Base-by-base conservation (phyloP, 2,797 vertebrate species). In the Gymnocypris eckloni region DNA sequence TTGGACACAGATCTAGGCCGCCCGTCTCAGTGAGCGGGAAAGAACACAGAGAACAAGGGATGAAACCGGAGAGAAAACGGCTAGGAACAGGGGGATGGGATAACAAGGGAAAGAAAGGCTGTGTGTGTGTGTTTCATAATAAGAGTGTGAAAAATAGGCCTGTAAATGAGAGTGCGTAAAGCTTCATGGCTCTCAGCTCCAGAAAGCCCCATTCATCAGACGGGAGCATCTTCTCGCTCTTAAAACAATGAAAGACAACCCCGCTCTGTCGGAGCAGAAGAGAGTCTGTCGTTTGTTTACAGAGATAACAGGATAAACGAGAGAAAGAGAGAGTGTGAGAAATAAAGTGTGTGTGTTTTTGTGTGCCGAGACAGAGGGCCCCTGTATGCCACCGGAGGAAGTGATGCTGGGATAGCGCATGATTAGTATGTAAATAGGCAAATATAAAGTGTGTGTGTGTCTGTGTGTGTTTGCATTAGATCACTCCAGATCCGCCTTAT, bases 1-100 rank as follows among this genome's bases (percentile, higher is more conserved):
- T 94, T 94, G 93, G 94, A 94, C 93, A 89, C 92, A 94, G 93
- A 95, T 95, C 93, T 94, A 93, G 94, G 93, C 92, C 92, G 91
- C 89, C 90, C 92, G 91, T 92, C 87, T 86, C 72, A 50, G 89
- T 91, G 89, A 92, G 77, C 56, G 48, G 61, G 82, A 87, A 82
- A 79, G 43, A 79, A 54, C 41, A n/a, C 48, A 18, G 15, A 93
- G 92, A 93, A 94, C 93, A 93, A 81, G 48, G 92, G 91, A 93
- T 93, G 92, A 93, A 93, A 93, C 85, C 61, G 88, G 92, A 94
- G 92, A 91, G 91, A 83, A 83, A 79, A 59, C 25, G 25, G 20
- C 79, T 82, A 59, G 13, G 64, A 37, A 81, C 39, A 59, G 77
- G 69, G 50, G 82, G 73, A 81, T 83, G 67, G 56, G 76, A 33